phyloP scores from a whole-genome alignment of 2,797 vertebrate species.

The Anomalospiza imberbis region DNA sequence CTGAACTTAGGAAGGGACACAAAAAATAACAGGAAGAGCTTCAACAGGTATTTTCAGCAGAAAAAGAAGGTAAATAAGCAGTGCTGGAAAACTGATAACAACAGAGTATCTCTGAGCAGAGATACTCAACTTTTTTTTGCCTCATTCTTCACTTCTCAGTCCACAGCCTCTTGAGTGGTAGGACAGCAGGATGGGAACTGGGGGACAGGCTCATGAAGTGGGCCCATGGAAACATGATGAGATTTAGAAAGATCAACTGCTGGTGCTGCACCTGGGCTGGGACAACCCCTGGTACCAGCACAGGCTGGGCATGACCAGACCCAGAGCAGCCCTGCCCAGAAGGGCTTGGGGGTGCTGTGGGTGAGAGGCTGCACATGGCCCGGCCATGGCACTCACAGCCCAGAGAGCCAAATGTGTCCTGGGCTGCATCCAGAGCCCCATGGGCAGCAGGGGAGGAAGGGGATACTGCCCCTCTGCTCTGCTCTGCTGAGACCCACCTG shows the following conservation, averaged over 20 bases:
- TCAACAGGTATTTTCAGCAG: not conserved
- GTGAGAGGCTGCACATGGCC: not conserved
- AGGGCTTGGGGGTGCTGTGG: not conserved
- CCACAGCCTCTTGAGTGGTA: not conserved
- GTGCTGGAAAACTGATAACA: not conserved
- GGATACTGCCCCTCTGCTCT: not conserved
- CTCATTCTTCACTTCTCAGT: not conserved
- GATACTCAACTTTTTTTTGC: not conserved
- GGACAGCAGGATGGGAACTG: not conserved
- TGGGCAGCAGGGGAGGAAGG: not conserved
- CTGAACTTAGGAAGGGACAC: no score
- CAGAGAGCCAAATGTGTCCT: not conserved
- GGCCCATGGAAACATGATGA: not conserved
- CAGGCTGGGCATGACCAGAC: not conserved
- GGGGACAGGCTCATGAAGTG: not conserved
- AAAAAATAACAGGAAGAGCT: not conserved
- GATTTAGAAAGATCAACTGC: not conserved
- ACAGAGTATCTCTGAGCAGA: not conserved
- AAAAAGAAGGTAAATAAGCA: not conserved
- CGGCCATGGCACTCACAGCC: not conserved
- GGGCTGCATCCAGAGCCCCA: not conserved
- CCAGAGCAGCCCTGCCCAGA: not conserved
- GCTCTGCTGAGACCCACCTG: not conserved
- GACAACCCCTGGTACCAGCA: accelerated
- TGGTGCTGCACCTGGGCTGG: accelerated